Percentiles rank a stretch among this genome's conserved stretches.
These are phyloP conservation scores for Polyodon spathula DNA, from an alignment of 2,113 vertebrate species.

Conservation along the genomic window DNA sequence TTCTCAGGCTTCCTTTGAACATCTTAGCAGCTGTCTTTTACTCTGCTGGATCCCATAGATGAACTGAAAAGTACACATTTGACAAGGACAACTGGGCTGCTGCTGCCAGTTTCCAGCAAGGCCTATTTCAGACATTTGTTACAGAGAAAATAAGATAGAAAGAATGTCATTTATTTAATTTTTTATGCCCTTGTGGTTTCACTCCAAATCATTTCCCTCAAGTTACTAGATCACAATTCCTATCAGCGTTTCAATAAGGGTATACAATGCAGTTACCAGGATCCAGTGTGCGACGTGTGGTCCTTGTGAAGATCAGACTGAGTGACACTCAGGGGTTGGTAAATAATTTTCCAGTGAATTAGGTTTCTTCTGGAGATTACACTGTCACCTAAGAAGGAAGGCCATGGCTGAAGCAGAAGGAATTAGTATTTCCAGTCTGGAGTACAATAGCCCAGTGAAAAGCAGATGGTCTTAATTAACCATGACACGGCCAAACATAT, in stretches of 20 bases:
- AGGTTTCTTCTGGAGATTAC: not conserved
- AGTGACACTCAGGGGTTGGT: constrained; percentile 1
- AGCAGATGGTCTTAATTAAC: not conserved
- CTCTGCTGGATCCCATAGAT: not conserved
- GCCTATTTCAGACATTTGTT: not conserved
- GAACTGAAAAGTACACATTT: not conserved
- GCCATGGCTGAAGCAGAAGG: not conserved
- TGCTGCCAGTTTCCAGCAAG: not conserved
- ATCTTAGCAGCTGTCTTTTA: not conserved
- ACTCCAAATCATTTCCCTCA: not conserved
- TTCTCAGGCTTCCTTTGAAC: not conserved
- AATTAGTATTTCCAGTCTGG: not conserved
- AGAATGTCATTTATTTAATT: no score
- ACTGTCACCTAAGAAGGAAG: not conserved
- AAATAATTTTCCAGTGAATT: constrained; percentile 9
- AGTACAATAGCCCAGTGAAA: not conserved
- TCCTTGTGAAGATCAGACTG: not conserved
- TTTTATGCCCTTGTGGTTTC: no score
- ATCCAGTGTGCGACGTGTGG: not conserved
- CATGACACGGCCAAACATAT: not conserved
- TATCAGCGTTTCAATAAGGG: not conserved
- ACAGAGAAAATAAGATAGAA: no score
- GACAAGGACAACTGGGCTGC: not conserved
- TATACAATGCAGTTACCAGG: not conserved
- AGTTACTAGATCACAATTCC: not conserved